Conservation (phyloP, 2,888 invertebrate species). For the Latrodectus hesperus region DNA sequence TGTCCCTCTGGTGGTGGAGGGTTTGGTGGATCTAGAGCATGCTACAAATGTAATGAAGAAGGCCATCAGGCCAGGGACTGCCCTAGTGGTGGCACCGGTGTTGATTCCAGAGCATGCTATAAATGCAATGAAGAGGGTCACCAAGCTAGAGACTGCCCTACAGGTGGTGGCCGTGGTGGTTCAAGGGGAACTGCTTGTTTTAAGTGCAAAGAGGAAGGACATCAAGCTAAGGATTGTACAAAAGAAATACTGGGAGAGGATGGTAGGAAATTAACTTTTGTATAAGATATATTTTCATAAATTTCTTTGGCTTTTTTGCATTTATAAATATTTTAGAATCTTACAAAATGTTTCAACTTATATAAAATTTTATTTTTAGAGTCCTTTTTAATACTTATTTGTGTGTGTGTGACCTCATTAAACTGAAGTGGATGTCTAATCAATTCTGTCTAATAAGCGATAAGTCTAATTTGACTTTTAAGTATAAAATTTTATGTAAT, state of each 20-base stretch:
- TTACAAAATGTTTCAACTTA: too few species aligned
- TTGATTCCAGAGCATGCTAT: slow-evolving; percentile 58
- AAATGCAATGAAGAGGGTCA: slow-evolving; percentile 71
- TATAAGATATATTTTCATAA: not conserved
- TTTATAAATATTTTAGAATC: too few species aligned
- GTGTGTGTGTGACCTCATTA: too few species aligned
- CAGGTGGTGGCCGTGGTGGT: not conserved
- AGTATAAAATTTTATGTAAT: too few species aligned
- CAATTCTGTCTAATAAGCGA: too few species aligned
- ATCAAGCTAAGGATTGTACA: slow-evolving; percentile 67
- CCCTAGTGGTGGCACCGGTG: slow-evolving; percentile 64
- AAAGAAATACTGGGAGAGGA: slow-evolving; percentile 45
- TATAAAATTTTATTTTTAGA: too few species aligned
- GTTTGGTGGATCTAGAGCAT: slow-evolving; percentile 10
- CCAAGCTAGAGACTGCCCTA: slow-evolving; percentile 66
- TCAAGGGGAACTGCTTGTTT: slow-evolving; percentile 54
- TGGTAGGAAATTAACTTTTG: slow-evolving; percentile 26
- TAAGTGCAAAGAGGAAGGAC: slow-evolving; percentile 67
- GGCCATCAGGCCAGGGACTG: slow-evolving; percentile 71
- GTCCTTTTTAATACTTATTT: too few species aligned
- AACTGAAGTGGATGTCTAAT: too few species aligned
- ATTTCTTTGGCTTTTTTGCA: not conserved
- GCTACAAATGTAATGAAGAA: slow-evolving; percentile 71
- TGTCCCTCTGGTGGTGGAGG: slow-evolving; percentile 51
- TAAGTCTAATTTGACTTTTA: too few species aligned